Evolutionary conservation across 2,888 invertebrate species (phyloP), one percentile per base, ranked within the genome.

Genomic region (Platycheirus rosarum): DNA sequence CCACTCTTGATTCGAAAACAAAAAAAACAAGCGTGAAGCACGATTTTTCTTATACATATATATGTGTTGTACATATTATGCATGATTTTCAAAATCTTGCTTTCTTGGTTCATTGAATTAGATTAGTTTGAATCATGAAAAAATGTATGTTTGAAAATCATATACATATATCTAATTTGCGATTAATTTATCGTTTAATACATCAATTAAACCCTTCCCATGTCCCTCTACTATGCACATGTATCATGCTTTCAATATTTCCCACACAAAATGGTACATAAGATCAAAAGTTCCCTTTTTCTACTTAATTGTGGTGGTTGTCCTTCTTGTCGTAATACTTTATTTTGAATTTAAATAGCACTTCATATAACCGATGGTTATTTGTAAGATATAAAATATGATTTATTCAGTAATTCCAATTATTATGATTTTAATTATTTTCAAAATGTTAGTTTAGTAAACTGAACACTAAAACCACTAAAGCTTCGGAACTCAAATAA

Each of bases 21-120:
- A 32, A 16, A 35, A 68, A 48, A 68, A 53, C 40, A 60, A 55
- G 49, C 71, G 82, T 77, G 77, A 77, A 77, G 82, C 82, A 82
- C 82, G 77, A 77, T 82, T 82, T 82, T 82, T 48, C 29, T 71
- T 73, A 2, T 46, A 44, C 14, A 49, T 75, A 68, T n/a, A 26
- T 42, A 44, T 44, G 14, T 40, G 29, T 32, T 49, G 29, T 37
- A 37, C 13, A 35, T 68, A 35, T 26, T 68, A 35, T 44, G 51
- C 51, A 62, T 76, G 76, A 13, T 40, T 69, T 69, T 70, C 55
- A 13, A 57, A 55, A 46, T 37, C 13, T 23, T 35, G 44, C 6
- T 62, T 62, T 29, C 26, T 37, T 74, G 48, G 55, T 49, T 66
- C n/a, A 66, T 35, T 60, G n/a, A 35, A 14, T 23, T 16, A 29